Conservation (phyloP, 2,888 invertebrate species). For the Agriopis marginaria region DNA sequence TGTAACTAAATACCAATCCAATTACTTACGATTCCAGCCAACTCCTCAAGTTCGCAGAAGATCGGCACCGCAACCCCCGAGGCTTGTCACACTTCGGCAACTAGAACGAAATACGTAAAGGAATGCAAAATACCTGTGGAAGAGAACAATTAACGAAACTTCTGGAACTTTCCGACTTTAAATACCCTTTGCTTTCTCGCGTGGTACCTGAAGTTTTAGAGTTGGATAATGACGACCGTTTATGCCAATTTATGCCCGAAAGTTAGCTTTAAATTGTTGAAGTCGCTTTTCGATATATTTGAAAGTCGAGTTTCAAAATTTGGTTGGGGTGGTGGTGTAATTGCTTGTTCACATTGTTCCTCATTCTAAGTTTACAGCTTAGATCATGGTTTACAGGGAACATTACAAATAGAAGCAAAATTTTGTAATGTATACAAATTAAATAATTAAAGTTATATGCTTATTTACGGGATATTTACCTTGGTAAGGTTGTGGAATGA, state of each 20-base stretch:
- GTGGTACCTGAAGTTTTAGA: slow-evolving; percentile 41
- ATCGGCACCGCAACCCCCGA: slow-evolving; percentile 24
- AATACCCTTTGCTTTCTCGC: slow-evolving; percentile 55
- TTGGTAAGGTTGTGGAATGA: no score
- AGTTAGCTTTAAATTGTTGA: slow-evolving; percentile 48
- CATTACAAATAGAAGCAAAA: no score
- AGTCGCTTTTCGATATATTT: slow-evolving; percentile 47
- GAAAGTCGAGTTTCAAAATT: slow-evolving; percentile 42
- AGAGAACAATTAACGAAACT: slow-evolving; percentile 55
- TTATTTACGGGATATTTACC: no score
- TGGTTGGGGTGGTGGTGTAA: slow-evolving; percentile 36
- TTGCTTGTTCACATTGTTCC: slow-evolving; percentile 25
- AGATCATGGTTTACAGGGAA: no score
- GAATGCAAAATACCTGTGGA: slow-evolving; percentile 55
- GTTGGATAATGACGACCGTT: slow-evolving; percentile 55
- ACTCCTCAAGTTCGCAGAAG: slow-evolving; percentile 20
- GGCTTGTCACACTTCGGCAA: slow-evolving; percentile 36
- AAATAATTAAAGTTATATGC: no score
- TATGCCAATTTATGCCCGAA: slow-evolving; percentile 58
- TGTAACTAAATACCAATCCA: slow-evolving; percentile 12
- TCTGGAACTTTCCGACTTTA: slow-evolving; percentile 51
- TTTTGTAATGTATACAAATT: no score
- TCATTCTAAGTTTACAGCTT: not conserved
- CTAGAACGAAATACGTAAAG: slow-evolving; percentile 46
- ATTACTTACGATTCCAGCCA: slow-evolving; percentile 13